Percentiles rank a stretch among this genome's conserved stretches.
Conservation (phyloP, 1,140 invertebrate genomes). For the Drosophila parabipectinata region DNA sequence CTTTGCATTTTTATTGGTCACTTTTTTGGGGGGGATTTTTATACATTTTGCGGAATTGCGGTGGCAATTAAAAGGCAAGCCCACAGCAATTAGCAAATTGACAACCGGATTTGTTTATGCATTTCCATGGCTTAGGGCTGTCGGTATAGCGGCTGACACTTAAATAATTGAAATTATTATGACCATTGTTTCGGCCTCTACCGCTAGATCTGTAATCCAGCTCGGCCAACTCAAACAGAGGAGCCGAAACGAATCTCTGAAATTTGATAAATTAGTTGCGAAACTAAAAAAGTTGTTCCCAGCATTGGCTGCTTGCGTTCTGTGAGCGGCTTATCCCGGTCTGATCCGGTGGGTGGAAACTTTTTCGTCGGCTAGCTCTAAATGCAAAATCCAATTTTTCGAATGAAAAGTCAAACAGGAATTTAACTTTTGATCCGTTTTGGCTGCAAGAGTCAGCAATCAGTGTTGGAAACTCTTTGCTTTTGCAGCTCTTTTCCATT, state of each 20-base stretch:
- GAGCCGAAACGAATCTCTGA: slow-evolving; percentile 63
- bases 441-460: slow-evolving; percentile 59
- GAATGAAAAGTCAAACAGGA: slow-evolving; percentile 82
- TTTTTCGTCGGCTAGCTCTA: slow-evolving; percentile 57
- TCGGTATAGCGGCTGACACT: slow-evolving; percentile 41
- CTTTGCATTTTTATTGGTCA: slow-evolving; percentile 9
- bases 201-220: slow-evolving; percentile 26
- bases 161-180: slow-evolving; percentile 73
- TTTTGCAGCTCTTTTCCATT: slow-evolving; percentile 6
- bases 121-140: slow-evolving; percentile 43
- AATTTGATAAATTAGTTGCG: slow-evolving; percentile 82
- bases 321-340: slow-evolving; percentile 56
- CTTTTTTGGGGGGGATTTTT: slow-evolving; percentile 19
- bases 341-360: slow-evolving; percentile 43
- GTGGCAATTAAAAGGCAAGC: slow-evolving; percentile 71
- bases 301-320: slow-evolving; percentile 42
- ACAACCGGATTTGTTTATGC: slow-evolving; percentile 76
- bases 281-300: slow-evolving; percentile 64
- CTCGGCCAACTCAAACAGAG: slow-evolving; percentile 59
- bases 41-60: slow-evolving; percentile 53
- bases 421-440: slow-evolving; percentile 82
- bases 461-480: slow-evolving; percentile 15
- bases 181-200: slow-evolving; percentile 54
- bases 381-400: slow-evolving; percentile 83
- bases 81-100: slow-evolving; percentile 81